Evolutionary conservation across 2,113 vertebrate species (phyloP), one percentile per base, ranked within the genome.

Genomic region (Suricata suricatta): DNA sequence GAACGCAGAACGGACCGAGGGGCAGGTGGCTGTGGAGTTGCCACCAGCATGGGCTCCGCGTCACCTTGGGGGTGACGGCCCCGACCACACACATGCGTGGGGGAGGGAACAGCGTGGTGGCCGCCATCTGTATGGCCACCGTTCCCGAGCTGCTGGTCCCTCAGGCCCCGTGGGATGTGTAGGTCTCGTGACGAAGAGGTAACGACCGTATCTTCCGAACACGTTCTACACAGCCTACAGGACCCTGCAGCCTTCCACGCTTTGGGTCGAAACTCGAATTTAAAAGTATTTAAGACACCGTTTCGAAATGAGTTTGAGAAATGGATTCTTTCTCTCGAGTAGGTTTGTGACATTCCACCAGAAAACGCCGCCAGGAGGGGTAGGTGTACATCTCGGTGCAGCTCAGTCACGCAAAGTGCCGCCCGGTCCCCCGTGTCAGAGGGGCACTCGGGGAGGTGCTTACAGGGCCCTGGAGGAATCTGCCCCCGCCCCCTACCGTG

Each of bases 191-290:
- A 23, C 21, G 1, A 19, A 57, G 5, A 7, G 57, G 57, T 60
- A 60, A 60, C 23, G 57, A 23, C 57, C 21, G 21, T 60, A 3
- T 23, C 57, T 60, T 60, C 57, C 57, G 7, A 25, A 23, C 57
- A 60, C 0, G 19, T 60, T 9, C 57, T 60, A 31, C 23, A 64
- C 5, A 17, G 1, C 7, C 8, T 7, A 6, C 8, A 6, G 23
- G 47, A 13, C 19, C 25, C 35, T 1, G 7, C 12, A 0, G 16
- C 23, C 41, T 12, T 10, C 72, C 2, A 0, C 14, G 57, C 21
- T 79, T 27, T 4, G 38, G 5, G 4, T 66, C 31, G 21, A 23
- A 52, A 19, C 5, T 33, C 27, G 27, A 71, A 3, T 52, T 83
- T 35, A 13, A n/a, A 71, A 47, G 7, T 35, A 23, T 19, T 68